phyloP scores from a whole-genome alignment of 1,140 invertebrate genomes.

The Nasonia giraulti region DNA sequence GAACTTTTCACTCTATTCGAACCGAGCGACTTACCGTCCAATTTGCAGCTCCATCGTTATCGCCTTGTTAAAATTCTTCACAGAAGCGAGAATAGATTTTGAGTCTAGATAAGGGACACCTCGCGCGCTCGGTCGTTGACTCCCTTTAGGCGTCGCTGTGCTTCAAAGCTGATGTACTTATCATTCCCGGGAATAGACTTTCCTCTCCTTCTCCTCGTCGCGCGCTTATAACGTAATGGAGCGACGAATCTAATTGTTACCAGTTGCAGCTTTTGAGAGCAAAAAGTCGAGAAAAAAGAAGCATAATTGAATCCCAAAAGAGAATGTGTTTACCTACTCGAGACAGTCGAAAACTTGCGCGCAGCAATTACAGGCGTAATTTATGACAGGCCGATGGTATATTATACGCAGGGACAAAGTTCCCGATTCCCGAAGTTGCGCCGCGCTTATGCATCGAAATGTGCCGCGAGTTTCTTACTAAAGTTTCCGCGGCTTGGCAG shows the following conservation, averaged over 20 bases:
- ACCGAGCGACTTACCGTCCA: not conserved
- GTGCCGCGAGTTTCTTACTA: not conserved
- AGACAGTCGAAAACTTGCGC: constrained; percentile 12
- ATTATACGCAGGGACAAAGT: not conserved
- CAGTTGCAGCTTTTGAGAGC: too few relatives aligned
- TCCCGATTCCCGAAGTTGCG: not conserved
- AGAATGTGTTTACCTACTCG: not conserved
- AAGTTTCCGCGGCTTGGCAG: not conserved
- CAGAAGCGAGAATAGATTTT: not conserved
- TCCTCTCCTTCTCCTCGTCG: too few relatives aligned
- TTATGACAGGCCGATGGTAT: not conserved
- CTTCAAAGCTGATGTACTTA: too few relatives aligned
- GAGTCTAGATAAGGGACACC: not conserved
- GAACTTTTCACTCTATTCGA: too few relatives aligned
- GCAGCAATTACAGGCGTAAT: constrained; percentile 12
- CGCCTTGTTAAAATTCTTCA: not conserved
- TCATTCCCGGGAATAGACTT: too few relatives aligned
- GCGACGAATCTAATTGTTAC: too few relatives aligned
- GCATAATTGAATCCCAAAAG: too few relatives aligned
- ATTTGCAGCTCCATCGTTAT: not conserved
- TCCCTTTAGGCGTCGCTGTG: too few relatives aligned
- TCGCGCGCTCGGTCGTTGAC: not conserved
- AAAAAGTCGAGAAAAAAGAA: too few relatives aligned
- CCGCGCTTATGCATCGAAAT: not conserved
- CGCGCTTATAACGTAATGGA: too few relatives aligned